phyloP scores from a whole-genome alignment of 2,797 vertebrate species.

The Pygocentrus nattereri region DNA sequence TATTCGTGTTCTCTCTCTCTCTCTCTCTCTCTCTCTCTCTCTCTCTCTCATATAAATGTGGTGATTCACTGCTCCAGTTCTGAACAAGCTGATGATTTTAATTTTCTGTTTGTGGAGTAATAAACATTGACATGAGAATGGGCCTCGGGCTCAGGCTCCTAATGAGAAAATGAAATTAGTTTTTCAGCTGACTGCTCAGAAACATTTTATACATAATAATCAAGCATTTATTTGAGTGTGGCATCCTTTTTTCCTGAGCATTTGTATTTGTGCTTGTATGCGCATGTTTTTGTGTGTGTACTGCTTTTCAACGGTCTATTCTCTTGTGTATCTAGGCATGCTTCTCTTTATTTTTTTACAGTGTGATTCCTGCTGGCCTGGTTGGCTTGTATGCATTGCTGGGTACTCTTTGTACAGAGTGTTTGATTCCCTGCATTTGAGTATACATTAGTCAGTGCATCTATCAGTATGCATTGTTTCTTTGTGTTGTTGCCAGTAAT shows the following conservation, averaged over 20 bases:
- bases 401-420: background rate
- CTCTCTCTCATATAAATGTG: constrained; percentile 69
- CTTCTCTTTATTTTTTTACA: constrained; percentile 26
- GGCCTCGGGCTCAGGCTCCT: constrained; percentile 89
- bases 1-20: constrained; percentile 43
- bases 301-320: constrained; percentile 16
- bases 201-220: constrained; percentile 99
- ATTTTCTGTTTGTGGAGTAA: constrained; percentile 97
- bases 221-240: constrained; percentile 92
- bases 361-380: background rate
- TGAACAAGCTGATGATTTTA: constrained; percentile 94
- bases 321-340: background rate
- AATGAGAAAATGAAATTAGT: constrained; percentile 99
- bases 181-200: constrained; percentile 99
- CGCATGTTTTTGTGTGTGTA: background rate
- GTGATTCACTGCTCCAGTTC: constrained; percentile 80
- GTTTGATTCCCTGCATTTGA: background rate
- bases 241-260: constrained; percentile 59
- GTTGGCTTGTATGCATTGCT: constrained; percentile 11
- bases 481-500: constrained; percentile 13
- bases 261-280: constrained; percentile 45
- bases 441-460: background rate
- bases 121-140: constrained; percentile 97
- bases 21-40: constrained; percentile 51
- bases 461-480: background rate